Percentiles rank a stretch among this genome's conserved stretches.
phyloP scores from a whole-genome alignment of 1,140 invertebrate species.

The Drosophila persimilis region DNA sequence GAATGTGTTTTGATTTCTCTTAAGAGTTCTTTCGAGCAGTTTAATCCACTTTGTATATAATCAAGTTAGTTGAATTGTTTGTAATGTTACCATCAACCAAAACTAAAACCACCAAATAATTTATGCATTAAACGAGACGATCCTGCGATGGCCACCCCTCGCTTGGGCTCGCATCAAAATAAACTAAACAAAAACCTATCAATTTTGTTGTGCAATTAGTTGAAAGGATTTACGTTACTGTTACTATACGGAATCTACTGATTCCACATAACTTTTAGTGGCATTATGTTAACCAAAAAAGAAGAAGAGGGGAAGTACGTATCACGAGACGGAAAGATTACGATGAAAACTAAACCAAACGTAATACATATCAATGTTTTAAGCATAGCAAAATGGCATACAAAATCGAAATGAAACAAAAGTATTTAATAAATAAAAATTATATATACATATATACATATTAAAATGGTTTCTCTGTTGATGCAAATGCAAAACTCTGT shows the following conservation, averaged over 20 bases:
- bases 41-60: slow-evolving; percentile 62
- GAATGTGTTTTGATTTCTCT: slow-evolving; percentile 29
- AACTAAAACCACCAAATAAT: slow-evolving; percentile 61
- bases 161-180: slow-evolving; percentile 13
- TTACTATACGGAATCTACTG: slow-evolving; percentile 53
- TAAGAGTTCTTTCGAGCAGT: slow-evolving; percentile 36
- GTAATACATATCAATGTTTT: slow-evolving; percentile 80
- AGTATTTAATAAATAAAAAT: slow-evolving; percentile 77
- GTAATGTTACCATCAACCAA: slow-evolving; percentile 46
- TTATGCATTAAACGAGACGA: slow-evolving; percentile 43
- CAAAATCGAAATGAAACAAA: slow-evolving; percentile 35
- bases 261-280: slow-evolving; percentile 50
- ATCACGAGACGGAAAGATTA: slow-evolving; percentile 28
- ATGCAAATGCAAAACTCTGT: slow-evolving; percentile 27
- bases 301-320: slow-evolving; percentile 2
- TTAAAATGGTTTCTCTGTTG: slow-evolving; percentile 77
- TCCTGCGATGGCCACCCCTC: slow-evolving; percentile 5
- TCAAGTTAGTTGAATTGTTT: slow-evolving; percentile 52
- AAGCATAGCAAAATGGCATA: slow-evolving; percentile 59
- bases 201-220: slow-evolving; percentile 43
- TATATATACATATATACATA: slow-evolving; percentile 67
- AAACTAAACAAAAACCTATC: too few species aligned
- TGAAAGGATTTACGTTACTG: slow-evolving; percentile 56
- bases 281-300: slow-evolving; percentile 56
- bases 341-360: slow-evolving; percentile 59